phyloP scores from a whole-genome alignment of 2,888 invertebrate genomes.

The Disparrhopalites patrizii region DNA sequence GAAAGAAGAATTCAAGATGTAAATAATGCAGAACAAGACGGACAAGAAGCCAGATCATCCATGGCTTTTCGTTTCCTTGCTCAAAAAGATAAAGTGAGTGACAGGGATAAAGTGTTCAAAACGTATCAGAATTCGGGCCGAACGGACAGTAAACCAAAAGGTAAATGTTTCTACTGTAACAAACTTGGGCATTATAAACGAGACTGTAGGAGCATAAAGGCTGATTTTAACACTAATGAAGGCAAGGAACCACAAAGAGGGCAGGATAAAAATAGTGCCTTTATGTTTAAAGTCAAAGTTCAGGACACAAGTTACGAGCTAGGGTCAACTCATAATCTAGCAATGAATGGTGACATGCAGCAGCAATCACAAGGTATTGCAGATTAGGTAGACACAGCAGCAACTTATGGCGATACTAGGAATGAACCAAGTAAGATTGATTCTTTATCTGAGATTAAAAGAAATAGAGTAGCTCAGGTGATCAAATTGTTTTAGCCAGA shows the following conservation, averaged over 20 bases:
- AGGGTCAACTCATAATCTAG: no score
- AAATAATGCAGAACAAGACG: neutral
- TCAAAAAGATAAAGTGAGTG: neutral
- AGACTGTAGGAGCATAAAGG: neutral
- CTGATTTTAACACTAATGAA: neutral
- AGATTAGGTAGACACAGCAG: no score
- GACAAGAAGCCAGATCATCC: neutral
- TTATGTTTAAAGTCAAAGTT: no score
- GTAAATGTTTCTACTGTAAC: neutral
- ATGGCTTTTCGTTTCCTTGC: neutral
- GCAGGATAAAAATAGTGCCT: no score
- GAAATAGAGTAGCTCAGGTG: no score
- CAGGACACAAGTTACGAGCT: no score
- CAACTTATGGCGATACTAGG: no score
- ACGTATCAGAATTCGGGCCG: neutral
- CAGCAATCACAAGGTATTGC: no score
- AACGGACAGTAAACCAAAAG: neutral
- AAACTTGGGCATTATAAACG: constrained; percentile 6
- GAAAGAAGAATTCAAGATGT: constrained; percentile 15
- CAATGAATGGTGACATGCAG: no score
- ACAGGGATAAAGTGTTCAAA: neutral
- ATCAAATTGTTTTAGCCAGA: no score
- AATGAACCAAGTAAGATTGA: no score
- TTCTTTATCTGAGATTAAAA: no score
- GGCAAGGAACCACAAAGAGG: neutral